These are phyloP conservation scores for Euglossa dilemma DNA, from an alignment of 1,140 invertebrate species.

Conservation along the genomic window DNA sequence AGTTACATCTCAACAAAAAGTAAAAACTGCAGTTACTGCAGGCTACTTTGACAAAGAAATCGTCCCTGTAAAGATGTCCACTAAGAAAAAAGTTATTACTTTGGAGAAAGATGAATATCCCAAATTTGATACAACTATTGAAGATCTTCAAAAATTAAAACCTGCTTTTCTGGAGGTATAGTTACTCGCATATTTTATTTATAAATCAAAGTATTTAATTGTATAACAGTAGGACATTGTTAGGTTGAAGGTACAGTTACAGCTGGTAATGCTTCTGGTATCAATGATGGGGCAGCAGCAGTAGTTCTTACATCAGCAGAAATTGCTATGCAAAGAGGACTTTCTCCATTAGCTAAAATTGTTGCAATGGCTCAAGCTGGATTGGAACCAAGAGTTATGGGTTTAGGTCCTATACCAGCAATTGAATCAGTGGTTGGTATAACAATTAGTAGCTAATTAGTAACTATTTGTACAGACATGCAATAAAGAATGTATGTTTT, in stretches of 20 bases:
- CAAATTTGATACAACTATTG: conserved; percentile 84
- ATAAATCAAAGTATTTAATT: neutral
- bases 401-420: conserved; percentile 88
- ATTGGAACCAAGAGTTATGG: conserved; percentile 90
- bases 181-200: neutral
- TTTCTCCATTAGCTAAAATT: conserved; percentile 86
- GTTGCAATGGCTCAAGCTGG: conserved; percentile 87
- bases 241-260: conserved; percentile 87
- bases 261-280: conserved; percentile 90
- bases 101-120: conserved; percentile 88
- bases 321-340: conserved; percentile 81
- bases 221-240: conserved; percentile 3
- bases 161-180: conserved; percentile 86
- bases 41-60: conserved; percentile 90
- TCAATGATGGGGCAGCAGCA: conserved; percentile 94
- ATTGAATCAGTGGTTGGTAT: conserved; percentile 85
- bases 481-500: conserved; percentile 51
- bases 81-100: conserved; percentile 82
- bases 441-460: conserved; percentile 5
- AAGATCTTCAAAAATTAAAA: conserved; percentile 85
- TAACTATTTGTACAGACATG: neutral
- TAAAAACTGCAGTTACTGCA: conserved; percentile 85
- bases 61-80: conserved; percentile 84
- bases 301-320: conserved; percentile 87
- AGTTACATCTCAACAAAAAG: conserved; percentile 87